Conservation (phyloP, 2,797 vertebrate species). For the Sciaenops ocellatus region DNA sequence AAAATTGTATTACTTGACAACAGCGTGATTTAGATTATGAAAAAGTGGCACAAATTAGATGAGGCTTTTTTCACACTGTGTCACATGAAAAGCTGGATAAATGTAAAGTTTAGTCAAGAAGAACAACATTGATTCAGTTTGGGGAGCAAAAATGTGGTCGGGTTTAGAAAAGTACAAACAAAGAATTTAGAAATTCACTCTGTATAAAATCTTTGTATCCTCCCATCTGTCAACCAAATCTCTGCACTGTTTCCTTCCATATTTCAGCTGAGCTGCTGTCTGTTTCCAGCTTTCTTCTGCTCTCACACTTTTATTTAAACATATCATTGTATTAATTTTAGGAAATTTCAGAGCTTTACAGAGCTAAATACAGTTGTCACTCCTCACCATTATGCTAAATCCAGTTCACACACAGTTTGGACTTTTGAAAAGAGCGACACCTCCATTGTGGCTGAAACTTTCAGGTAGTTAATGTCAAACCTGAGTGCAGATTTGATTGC, state of each 20-base stretch:
- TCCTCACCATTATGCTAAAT: constrained; percentile 15
- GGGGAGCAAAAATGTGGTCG: background rate
- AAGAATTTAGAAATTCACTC: background rate
- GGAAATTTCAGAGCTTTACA: background rate
- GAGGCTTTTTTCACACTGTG: constrained; percentile 31
- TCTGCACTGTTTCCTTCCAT: background rate
- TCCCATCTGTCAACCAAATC: background rate
- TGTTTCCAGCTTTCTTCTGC: background rate
- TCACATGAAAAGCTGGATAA: constrained; percentile 25
- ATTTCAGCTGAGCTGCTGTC: constrained; percentile 6
- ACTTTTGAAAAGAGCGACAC: constrained; percentile 5
- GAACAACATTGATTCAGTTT: background rate
- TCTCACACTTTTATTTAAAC: constrained; percentile 7
- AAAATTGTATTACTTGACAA: constrained; percentile 69
- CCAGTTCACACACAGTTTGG: background rate
- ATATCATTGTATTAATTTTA: background rate
- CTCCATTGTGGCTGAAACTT: constrained; percentile 15
- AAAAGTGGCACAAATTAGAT: constrained; percentile 62
- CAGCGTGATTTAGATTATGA: constrained; percentile 59
- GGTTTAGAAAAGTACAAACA: background rate
- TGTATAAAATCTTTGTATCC: background rate
- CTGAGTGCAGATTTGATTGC: constrained; percentile 7
- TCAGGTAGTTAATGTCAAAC: constrained; percentile 13
- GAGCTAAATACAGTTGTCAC: constrained; percentile 2
- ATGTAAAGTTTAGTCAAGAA: constrained; percentile 17